Evolutionary conservation across 2,797 vertebrate genomes (phyloP), one percentile per base, ranked within the genome.

Genomic region (Dendrocincla tyrannina): DNA sequence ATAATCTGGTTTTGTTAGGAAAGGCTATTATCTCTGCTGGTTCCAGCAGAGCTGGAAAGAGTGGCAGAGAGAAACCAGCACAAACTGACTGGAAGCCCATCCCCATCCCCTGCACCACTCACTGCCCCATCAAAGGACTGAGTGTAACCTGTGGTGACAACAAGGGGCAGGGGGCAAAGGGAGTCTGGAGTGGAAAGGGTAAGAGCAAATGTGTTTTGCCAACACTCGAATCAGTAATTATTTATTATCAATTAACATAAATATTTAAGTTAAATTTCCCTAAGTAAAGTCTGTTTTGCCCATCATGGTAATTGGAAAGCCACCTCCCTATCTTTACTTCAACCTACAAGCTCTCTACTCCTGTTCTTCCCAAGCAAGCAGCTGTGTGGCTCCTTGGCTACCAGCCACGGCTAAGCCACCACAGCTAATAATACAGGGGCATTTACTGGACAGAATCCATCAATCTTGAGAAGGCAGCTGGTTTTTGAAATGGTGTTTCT

Each of bases 51-150:
- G 37, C 42, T 63, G 63, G 37, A 33, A n/a, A 60, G 11, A 56
- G 20, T 7, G 16, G 44, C 32, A 64, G 32, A 58, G 20, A 69
- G 23, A 73, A 56, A 62, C n/a, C 22, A 46, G 27, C 15, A 19
- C 0, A 1, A n/a, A 56, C 15, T 39, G 52, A 44, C 41, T 35
- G 23, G 15, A 55, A 84, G 41, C 5, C 17, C 8, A 10, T 2
- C 9, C 17, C n/a, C 37, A 50, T 2, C 6, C 24, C 20, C 37
- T 64, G 39, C 33, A 52, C 9, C 2, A 2, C 39, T 70, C 4
- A 0, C 41, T 72, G 30, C 53, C 9, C 42, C n/a, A 32, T 64
- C 44, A 33, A 47, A 47, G 39, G 20, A 63, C 12, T 3, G 27
- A 78, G 33, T 5, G 32, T 11, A 64, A 74, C 20, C 55, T 59